phyloP scores from a whole-genome alignment of 2,797 vertebrate species.

The Darevskia nairensis region DNA sequence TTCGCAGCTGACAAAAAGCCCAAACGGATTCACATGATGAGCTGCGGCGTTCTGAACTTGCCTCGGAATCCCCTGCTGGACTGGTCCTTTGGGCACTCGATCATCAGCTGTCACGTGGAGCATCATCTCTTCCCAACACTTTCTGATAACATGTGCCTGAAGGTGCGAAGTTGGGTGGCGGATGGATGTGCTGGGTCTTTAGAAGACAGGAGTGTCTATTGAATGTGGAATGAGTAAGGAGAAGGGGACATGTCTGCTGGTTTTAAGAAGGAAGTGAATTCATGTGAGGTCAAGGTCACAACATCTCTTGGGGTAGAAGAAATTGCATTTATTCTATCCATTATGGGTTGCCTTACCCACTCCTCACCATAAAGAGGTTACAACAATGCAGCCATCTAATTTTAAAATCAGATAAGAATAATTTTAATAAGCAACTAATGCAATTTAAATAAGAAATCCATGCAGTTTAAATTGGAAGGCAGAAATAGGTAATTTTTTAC shows the following conservation, averaged over 20 bases:
- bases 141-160: conserved; percentile 95
- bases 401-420: too few species aligned
- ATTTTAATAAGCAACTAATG: too few species aligned
- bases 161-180: conserved; percentile 77
- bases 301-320: neutral
- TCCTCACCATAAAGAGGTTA: too few species aligned
- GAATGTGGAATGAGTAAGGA: neutral
- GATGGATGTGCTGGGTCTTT: neutral
- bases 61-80: conserved; percentile 87
- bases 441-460: too few species aligned
- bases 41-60: conserved; percentile 90
- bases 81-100: conserved; percentile 91
- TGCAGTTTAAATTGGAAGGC: too few species aligned
- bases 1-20: conserved; percentile 84
- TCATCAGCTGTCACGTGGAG: conserved; percentile 95
- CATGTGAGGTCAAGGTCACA: neutral
- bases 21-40: conserved; percentile 90
- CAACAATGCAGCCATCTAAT: too few species aligned
- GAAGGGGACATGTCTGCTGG: neutral
- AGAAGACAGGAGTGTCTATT: neutral
- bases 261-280: neutral
- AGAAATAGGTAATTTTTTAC: too few species aligned
- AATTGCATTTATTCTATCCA: too few species aligned
- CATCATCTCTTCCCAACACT: conserved; percentile 94
- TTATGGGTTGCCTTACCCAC: too few species aligned